These are phyloP conservation scores for Cydia pomonella DNA, from an alignment of 1,140 invertebrate genomes.

Conservation along the genomic window DNA sequence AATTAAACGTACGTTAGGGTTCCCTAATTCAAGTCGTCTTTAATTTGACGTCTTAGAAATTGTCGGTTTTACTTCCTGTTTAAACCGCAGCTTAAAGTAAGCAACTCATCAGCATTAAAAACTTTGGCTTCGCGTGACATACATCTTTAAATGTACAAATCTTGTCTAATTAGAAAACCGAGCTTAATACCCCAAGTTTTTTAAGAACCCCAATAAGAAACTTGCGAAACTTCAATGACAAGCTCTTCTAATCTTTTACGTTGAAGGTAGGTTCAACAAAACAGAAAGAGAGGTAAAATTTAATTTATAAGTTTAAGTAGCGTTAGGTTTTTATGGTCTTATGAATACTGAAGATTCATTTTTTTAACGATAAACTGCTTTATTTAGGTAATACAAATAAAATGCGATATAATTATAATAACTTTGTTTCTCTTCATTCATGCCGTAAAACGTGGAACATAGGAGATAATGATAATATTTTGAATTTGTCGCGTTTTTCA, in stretches of 20 bases:
- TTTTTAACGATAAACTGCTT: background rate
- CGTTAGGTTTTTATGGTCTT: background rate
- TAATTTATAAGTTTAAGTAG: slow-evolving; percentile 9
- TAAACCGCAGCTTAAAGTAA: slow-evolving; percentile 61
- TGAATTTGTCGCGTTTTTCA: too few relatives aligned
- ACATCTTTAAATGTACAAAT: slow-evolving; percentile 45
- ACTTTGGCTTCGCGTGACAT: slow-evolving; percentile 52
- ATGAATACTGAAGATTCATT: slow-evolving; percentile 20
- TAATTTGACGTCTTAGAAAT: slow-evolving; percentile 43
- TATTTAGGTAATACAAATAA: too few relatives aligned
- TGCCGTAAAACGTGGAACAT: too few relatives aligned
- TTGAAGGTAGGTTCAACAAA: background rate
- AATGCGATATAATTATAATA: too few relatives aligned
- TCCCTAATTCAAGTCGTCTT: background rate
- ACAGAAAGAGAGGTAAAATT: background rate
- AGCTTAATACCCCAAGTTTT: slow-evolving; percentile 42
- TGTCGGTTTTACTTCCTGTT: slow-evolving; percentile 61
- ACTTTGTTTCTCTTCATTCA: too few relatives aligned
- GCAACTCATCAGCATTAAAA: slow-evolving; percentile 68
- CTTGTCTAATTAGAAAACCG: slow-evolving; percentile 55
- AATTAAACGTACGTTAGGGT: background rate
- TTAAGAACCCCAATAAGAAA: slow-evolving; percentile 53
- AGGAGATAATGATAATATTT: too few relatives aligned
- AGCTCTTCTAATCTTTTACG: slow-evolving; percentile 13
- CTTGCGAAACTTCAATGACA: slow-evolving; percentile 40